Evolutionary conservation across 2,113 vertebrate genomes (phyloP).

Genomic region (Bothrops jararaca): DNA sequence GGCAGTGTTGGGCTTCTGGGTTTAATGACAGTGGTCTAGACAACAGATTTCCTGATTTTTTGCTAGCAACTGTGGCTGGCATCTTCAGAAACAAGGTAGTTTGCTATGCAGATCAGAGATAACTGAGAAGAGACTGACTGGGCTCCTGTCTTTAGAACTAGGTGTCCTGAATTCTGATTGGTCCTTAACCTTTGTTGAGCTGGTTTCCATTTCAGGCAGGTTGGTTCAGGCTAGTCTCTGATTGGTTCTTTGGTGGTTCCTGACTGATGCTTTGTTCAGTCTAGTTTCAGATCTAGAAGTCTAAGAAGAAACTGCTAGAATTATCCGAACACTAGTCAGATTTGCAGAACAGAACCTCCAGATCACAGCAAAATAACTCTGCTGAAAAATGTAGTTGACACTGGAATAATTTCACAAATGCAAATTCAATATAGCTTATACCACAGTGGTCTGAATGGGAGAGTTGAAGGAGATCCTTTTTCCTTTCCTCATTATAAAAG

Average conservation of each 20-base stretch:
- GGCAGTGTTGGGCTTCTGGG: neutral
- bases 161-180: neutral
- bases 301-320: neutral
- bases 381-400: neutral
- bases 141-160: neutral
- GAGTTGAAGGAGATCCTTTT: neutral
- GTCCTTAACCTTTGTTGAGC: neutral
- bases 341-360: neutral
- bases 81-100: neutral
- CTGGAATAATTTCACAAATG: neutral
- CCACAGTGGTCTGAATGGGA: neutral
- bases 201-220: neutral
- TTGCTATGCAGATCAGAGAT: neutral
- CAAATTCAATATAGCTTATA: neutral
- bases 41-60: neutral
- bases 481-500: neutral
- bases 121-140: neutral
- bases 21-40: neutral
- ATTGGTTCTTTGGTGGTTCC: neutral
- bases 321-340: neutral
- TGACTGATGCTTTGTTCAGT: neutral
- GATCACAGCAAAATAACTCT: neutral
- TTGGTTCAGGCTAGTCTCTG: neutral
- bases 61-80: neutral
- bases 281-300: neutral